Conservation (phyloP, 2,113 vertebrate genomes). For the Puffinus mauretanicus region DNA sequence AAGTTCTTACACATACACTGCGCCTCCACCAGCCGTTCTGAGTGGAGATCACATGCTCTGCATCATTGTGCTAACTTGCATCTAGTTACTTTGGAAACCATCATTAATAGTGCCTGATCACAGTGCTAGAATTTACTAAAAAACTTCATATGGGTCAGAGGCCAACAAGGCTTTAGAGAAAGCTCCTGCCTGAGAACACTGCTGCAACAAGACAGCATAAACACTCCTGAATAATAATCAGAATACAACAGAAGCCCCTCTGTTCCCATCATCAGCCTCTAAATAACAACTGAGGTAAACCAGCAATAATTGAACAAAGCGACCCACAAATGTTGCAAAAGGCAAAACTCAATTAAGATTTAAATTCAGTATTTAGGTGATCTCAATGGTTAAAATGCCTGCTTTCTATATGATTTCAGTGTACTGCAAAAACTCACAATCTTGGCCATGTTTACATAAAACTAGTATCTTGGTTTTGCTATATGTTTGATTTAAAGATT, state of each 20-base stretch:
- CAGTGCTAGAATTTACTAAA: conserved; percentile 58
- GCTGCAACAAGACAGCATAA: conserved; percentile 44
- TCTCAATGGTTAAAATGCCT: not conserved
- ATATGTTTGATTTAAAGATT: not conserved
- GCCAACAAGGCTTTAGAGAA: conserved; percentile 54
- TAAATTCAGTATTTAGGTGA: not conserved
- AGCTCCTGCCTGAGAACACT: conserved; percentile 51
- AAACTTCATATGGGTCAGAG: conserved; percentile 62
- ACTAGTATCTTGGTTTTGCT: not conserved
- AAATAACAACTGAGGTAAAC: conserved; percentile 22
- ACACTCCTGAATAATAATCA: conserved; percentile 72
- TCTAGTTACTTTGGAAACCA: conserved; percentile 65
- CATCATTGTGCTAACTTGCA: conserved; percentile 17
- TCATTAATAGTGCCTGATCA: conserved; percentile 39
- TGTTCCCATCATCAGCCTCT: conserved; percentile 53
- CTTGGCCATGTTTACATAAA: not conserved
- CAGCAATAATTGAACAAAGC: not conserved
- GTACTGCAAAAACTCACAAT: not conserved
- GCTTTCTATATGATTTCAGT: not conserved
- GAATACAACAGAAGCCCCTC: conserved; percentile 69
- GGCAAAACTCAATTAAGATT: not conserved
- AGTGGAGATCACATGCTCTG: not conserved
- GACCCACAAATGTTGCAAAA: conserved; percentile 8
- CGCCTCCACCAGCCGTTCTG: not conserved
- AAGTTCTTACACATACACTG: not conserved